Conservation (phyloP, 1,140 invertebrate species). For the Sycobia sp. region DNA sequence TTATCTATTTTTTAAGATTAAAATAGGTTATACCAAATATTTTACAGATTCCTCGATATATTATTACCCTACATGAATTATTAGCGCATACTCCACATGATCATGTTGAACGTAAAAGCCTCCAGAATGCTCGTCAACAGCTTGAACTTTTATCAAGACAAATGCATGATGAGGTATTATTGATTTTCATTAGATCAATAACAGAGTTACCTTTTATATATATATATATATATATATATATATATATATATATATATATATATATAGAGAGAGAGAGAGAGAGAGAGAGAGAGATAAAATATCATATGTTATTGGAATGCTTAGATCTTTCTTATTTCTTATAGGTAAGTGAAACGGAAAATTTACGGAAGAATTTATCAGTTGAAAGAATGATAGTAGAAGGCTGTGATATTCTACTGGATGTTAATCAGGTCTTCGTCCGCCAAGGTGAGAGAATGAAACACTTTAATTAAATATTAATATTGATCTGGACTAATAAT, state of each 20-base stretch:
- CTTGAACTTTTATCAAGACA: conserved; percentile 86
- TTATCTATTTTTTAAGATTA: too few relatives aligned
- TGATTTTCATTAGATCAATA: neutral
- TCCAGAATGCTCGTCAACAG: conserved; percentile 87
- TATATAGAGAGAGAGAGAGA: too few relatives aligned
- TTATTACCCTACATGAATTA: conserved; percentile 89
- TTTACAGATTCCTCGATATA: conserved; percentile 90
- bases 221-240: too few relatives aligned
- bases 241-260: too few relatives aligned
- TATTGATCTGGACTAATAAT: too few relatives aligned
- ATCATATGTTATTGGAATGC: too few relatives aligned
- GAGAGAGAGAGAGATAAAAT: too few relatives aligned
- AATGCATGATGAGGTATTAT: conserved; percentile 80
- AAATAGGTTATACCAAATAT: too few relatives aligned
- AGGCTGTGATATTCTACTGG: conserved; percentile 91
- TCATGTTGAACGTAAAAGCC: conserved; percentile 89
- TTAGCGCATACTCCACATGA: conserved; percentile 92
- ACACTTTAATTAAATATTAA: neutral
- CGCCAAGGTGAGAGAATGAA: conserved; percentile 78
- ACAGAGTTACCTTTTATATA: too few relatives aligned
- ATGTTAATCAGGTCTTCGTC: conserved; percentile 92
- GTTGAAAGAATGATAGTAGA: conserved; percentile 95
- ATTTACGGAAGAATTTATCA: conserved; percentile 89
- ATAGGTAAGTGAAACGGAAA: conserved; percentile 92
- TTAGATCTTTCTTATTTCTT: conserved; percentile 27